Percentiles rank a stretch among this genome's conserved stretches.
Evolutionary conservation across 1,140 invertebrate species (phyloP).

Genomic region (Matsumurasca onukii): DNA sequence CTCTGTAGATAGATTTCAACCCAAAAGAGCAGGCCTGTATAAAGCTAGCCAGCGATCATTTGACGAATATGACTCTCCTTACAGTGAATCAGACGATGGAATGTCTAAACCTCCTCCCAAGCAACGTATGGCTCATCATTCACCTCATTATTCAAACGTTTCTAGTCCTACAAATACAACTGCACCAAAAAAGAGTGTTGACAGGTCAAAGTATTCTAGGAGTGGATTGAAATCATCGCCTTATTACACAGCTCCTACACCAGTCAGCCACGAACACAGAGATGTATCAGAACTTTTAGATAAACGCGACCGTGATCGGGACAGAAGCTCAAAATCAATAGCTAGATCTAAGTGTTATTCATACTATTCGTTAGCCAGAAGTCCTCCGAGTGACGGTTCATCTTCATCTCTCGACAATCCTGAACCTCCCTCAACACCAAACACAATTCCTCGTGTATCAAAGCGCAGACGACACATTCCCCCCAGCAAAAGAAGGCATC

Average conservation of each 20-base stretch:
- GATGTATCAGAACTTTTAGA: conserved; percentile 30
- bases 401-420: conserved; percentile 43
- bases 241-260: conserved; percentile 36
- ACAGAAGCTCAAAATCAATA: conserved; percentile 33
- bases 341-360: conserved; percentile 44
- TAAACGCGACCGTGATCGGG: neutral
- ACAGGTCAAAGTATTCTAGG: conserved; percentile 25
- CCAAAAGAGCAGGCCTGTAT: conserved; percentile 7
- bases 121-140: conserved; percentile 21
- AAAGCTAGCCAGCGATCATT: conserved; percentile 37
- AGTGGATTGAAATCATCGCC: conserved; percentile 31
- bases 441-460: conserved; percentile 44
- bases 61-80: conserved; percentile 45
- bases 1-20: conserved; percentile 35
- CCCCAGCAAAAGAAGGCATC: conserved; percentile 35
- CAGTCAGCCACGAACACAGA: conserved; percentile 29
- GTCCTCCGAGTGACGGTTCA: conserved; percentile 45
- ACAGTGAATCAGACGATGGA: conserved; percentile 43
- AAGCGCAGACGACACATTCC: conserved; percentile 40
- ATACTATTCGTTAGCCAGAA: conserved; percentile 45
- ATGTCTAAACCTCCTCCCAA: conserved; percentile 16
- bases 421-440: conserved; percentile 40
- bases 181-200: conserved; percentile 12
- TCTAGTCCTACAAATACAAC: conserved; percentile 29
- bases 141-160: conserved; percentile 9